Percentiles rank a stretch among this genome's conserved stretches.
Evolutionary conservation across 2,113 vertebrate species (phyloP).

Genomic region (Vulpes lagopus): DNA sequence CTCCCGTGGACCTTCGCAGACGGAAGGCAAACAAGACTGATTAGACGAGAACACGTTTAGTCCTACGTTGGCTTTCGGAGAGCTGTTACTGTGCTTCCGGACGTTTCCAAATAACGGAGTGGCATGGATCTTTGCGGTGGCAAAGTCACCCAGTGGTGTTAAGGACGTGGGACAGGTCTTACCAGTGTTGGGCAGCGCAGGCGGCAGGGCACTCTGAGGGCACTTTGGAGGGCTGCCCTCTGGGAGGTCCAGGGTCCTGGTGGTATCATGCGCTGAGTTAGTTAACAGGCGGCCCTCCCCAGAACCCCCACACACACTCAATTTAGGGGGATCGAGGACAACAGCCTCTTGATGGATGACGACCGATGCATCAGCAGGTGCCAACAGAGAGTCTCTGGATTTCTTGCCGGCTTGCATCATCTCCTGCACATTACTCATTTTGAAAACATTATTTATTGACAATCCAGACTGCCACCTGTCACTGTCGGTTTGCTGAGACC

Average conservation of each 20-base stretch:
- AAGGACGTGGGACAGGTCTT: neutral
- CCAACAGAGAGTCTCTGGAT: conserved; percentile 80
- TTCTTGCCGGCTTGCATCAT: conserved; percentile 87
- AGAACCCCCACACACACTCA: neutral
- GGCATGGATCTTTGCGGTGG: conserved; percentile 52
- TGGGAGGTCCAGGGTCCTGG: neutral
- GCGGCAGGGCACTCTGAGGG: conserved; percentile 49
- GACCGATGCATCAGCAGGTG: conserved; percentile 84
- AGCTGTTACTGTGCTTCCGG: conserved; percentile 48
- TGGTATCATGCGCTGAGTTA: conserved; percentile 53
- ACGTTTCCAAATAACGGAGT: conserved; percentile 80
- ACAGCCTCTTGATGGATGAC: conserved; percentile 84
- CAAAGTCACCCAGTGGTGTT: neutral
- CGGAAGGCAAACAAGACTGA: conserved; percentile 54
- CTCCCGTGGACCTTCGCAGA: conserved; percentile 74
- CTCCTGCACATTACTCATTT: conserved; percentile 90
- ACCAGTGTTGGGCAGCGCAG: neutral
- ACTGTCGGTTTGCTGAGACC: conserved; percentile 93
- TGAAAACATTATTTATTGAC: conserved; percentile 89
- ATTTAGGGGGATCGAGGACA: conserved; percentile 65
- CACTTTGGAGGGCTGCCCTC: conserved; percentile 51
- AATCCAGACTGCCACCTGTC: conserved; percentile 95
- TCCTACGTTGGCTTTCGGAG: conserved; percentile 39
- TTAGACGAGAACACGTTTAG: conserved; percentile 52
- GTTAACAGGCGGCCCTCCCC: neutral